phyloP scores from a whole-genome alignment of 2,888 invertebrate genomes.

The Orthonychiurus folsomi region DNA sequence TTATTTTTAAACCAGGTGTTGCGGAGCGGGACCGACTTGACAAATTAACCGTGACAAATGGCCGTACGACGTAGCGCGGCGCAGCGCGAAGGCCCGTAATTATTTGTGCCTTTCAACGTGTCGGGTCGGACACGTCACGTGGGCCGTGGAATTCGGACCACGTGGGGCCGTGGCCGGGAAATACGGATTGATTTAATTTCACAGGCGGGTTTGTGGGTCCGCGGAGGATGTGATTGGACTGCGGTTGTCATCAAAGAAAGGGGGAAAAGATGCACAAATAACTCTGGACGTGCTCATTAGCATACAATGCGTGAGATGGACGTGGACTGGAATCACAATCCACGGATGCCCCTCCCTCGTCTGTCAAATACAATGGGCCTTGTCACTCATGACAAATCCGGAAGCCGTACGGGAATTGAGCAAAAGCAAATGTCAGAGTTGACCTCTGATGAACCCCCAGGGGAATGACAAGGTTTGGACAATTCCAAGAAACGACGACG shows the following conservation, averaged over 20 bases:
- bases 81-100: neutral
- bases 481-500: too few relatives aligned
- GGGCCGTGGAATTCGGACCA: neutral
- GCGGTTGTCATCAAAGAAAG: neutral
- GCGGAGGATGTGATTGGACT: neutral
- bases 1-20: neutral
- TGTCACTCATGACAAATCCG: too few relatives aligned
- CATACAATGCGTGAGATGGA: too few relatives aligned
- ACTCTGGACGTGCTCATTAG: neutral
- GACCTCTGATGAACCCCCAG: too few relatives aligned
- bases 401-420: too few relatives aligned
- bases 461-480: too few relatives aligned
- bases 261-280: neutral
- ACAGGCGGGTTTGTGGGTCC: neutral
- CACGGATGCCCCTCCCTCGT: neutral
- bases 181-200: neutral
- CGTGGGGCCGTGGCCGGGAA: neutral
- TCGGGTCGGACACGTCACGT: neutral
- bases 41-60: slow-evolving; percentile 1
- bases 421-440: neutral
- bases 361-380: neutral
- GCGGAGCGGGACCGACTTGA: neutral
- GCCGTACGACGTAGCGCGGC: too few relatives aligned
- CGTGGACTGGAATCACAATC: too few relatives aligned
- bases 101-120: neutral